These are phyloP conservation scores for Athalia rosae DNA, from an alignment of 2,888 invertebrate species.

Conservation along the genomic window DNA sequence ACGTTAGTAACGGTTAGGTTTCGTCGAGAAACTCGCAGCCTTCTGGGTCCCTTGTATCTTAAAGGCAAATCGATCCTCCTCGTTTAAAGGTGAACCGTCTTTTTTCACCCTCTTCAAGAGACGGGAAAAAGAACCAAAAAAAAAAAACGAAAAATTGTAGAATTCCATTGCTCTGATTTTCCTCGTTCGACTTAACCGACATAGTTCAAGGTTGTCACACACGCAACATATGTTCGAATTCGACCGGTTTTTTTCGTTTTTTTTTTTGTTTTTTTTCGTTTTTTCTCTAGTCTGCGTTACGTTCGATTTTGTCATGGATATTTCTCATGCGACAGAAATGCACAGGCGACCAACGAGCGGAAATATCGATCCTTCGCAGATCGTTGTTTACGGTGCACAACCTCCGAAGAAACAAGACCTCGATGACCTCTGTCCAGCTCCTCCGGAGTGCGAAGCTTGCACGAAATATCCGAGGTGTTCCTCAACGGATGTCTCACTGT, in stretches of 20 bases:
- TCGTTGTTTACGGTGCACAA: slow-evolving; percentile 77
- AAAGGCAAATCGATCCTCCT: slow-evolving; percentile 18
- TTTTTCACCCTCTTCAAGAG: neutral
- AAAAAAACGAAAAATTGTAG: no score
- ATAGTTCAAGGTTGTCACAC: no score
- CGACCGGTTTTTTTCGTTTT: no score
- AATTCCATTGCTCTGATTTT: no score
- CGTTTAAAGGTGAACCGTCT: slow-evolving; percentile 16
- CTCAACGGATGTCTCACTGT: slow-evolving; percentile 55
- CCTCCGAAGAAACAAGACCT: slow-evolving; percentile 78
- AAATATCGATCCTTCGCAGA: slow-evolving; percentile 61
- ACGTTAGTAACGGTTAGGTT: slow-evolving; percentile 29
- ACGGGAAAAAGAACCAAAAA: no score
- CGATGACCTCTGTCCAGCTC: slow-evolving; percentile 79
- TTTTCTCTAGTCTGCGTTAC: neutral
- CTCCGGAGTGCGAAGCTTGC: slow-evolving; percentile 79
- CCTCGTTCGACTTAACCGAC: no score
- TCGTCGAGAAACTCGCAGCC: neutral
- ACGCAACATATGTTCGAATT: no score
- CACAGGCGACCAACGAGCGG: slow-evolving; percentile 7
- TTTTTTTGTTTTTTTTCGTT: neutral
- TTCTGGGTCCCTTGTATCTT: neutral
- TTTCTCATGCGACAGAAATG: slow-evolving; percentile 9
- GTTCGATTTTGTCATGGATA: neutral
- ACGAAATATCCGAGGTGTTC: slow-evolving; percentile 72